Evolutionary conservation across 2,888 invertebrate species (phyloP).

Genomic region (Trissoscelio sp.): DNA sequence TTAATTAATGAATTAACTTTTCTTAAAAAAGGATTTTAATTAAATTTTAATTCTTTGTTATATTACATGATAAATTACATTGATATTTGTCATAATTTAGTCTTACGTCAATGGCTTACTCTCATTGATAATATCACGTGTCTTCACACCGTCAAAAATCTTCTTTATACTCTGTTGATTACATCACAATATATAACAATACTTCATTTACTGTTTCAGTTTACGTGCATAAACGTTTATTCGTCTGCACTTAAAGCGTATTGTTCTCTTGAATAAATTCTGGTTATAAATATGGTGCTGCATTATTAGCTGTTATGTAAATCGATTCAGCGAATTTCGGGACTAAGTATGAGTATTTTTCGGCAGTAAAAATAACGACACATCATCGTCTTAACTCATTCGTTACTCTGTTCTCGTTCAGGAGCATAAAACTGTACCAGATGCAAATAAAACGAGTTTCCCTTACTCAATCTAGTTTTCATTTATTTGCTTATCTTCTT

Average conservation of each 20-base stretch:
- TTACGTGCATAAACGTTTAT: constrained; percentile 5
- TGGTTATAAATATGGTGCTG: constrained; percentile 7
- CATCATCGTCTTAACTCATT: background rate
- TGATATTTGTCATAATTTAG: too few relatives aligned
- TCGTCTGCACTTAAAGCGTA: constrained; percentile 1
- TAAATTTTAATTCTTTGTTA: too few relatives aligned
- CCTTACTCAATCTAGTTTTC: too few relatives aligned
- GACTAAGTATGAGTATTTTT: background rate
- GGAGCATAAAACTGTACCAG: too few relatives aligned
- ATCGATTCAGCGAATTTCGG: background rate
- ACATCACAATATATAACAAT: constrained; percentile 30
- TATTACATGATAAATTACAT: too few relatives aligned
- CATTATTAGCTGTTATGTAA: constrained; percentile 16
- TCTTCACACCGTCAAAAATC: constrained; percentile 34
- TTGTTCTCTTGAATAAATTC: constrained; percentile 14
- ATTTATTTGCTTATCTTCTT: too few relatives aligned
- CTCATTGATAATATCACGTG: constrained; percentile 34
- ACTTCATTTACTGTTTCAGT: constrained; percentile 12
- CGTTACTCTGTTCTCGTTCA: background rate
- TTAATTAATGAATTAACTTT: too few relatives aligned
- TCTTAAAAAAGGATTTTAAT: too few relatives aligned
- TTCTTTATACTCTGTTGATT: constrained; percentile 20
- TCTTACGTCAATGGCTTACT: constrained; percentile 29
- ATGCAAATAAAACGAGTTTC: too few relatives aligned
- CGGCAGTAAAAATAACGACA: background rate